phyloP scores from a whole-genome alignment of 2,888 invertebrate genomes.

The Leptinotarsa juncta region DNA sequence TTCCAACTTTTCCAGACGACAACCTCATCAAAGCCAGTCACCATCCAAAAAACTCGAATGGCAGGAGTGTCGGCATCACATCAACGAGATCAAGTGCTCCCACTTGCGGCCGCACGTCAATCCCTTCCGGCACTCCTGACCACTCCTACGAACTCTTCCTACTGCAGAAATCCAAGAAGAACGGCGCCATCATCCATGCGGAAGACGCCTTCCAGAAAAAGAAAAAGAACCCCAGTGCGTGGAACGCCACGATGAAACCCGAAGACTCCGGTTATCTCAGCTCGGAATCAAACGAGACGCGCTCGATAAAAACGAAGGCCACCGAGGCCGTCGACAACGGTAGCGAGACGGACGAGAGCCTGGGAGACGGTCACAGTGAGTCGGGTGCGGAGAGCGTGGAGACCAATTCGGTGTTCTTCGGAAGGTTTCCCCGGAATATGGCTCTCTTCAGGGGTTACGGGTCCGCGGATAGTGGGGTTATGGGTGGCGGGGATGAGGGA shows the following conservation, averaged over 20 bases:
- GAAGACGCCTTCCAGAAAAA: slow-evolving; percentile 55
- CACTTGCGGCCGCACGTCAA: slow-evolving; percentile 8
- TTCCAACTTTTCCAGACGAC: slow-evolving; percentile 51
- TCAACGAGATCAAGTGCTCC: slow-evolving; percentile 27
- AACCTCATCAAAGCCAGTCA: slow-evolving; percentile 61
- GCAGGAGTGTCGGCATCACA: slow-evolving; percentile 71
- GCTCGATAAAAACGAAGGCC: slow-evolving; percentile 21
- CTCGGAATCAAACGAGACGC: slow-evolving; percentile 69
- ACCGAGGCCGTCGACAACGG: slow-evolving; percentile 48
- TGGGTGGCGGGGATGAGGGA: slow-evolving; percentile 55
- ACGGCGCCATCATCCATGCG: slow-evolving; percentile 49
- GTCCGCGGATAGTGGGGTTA: slow-evolving; percentile 64
- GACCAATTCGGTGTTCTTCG: slow-evolving; percentile 88
- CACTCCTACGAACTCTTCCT: slow-evolving; percentile 43
- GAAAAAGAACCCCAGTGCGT: slow-evolving; percentile 53
- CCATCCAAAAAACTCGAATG: slow-evolving; percentile 75
- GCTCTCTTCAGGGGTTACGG: slow-evolving; percentile 48
- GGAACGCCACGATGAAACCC: slow-evolving; percentile 51
- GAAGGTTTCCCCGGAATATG: slow-evolving; percentile 71
- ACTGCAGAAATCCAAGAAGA: slow-evolving; percentile 49
- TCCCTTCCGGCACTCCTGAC: slow-evolving; percentile 50
- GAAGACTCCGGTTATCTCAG: slow-evolving; percentile 89
- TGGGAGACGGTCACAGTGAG: slow-evolving; percentile 85
- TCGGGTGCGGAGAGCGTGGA: slow-evolving; percentile 89
- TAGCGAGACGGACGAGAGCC: slow-evolving; percentile 83